Evolutionary conservation across 2,888 invertebrate species (phyloP).

Genomic region (Lasioglossum calceatum): DNA sequence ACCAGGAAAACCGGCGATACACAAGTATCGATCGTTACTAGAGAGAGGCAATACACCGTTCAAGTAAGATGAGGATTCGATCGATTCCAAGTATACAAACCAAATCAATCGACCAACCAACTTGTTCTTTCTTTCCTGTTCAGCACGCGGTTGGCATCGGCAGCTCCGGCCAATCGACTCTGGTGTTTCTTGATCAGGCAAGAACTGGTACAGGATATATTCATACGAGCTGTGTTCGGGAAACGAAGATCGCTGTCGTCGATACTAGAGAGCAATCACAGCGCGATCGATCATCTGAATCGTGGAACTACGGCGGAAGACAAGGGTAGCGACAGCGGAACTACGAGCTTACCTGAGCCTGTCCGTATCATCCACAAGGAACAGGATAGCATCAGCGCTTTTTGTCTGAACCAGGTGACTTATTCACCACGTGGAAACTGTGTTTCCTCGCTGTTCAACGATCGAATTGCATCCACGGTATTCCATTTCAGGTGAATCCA

Average conservation of each 20-base stretch:
- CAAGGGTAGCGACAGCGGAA: constrained; percentile 82
- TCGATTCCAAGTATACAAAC: neutral
- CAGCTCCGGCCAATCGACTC: constrained; percentile 92
- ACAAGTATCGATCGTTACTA: constrained; percentile 96
- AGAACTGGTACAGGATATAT: constrained; percentile 96
- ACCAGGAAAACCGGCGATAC: constrained; percentile 90
- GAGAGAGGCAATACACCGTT: constrained; percentile 98
- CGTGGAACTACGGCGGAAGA: constrained; percentile 79
- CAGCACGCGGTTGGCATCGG: constrained; percentile 88
- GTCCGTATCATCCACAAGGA: constrained; percentile 99
- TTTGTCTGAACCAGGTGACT: constrained; percentile 96
- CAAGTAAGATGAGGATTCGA: constrained; percentile 85
- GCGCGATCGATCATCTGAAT: constrained; percentile 76
- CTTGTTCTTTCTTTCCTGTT: neutral
- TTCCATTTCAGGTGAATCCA: constrained; percentile 87
- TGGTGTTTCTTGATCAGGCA: constrained; percentile 98
- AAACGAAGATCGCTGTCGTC: constrained; percentile 88
- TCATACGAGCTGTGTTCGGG: constrained; percentile 97
- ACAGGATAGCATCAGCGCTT: constrained; percentile 98
- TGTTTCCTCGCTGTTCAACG: neutral
- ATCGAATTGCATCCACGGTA: neutral
- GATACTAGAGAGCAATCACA: constrained; percentile 84
- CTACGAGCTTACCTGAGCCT: constrained; percentile 89
- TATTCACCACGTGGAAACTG: neutral
- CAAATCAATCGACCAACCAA: neutral